These are phyloP conservation scores for Plagodis dolabraria DNA, from an alignment of 2,888 invertebrate species.

Conservation along the genomic window DNA sequence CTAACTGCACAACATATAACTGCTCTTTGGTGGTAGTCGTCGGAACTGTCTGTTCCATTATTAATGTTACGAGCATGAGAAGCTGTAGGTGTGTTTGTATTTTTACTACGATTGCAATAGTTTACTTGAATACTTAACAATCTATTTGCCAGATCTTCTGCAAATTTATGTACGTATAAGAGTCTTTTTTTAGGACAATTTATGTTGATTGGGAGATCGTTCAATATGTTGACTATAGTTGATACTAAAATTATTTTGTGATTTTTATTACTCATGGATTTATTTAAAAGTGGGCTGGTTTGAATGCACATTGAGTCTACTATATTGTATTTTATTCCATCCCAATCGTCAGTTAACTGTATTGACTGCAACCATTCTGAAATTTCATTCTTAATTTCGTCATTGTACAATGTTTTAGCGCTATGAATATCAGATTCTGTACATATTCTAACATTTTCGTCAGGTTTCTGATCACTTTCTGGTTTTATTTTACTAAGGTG, in stretches of 20 bases:
- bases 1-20: slow-evolving; percentile 14
- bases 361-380: slow-evolving; percentile 15
- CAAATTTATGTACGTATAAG: slow-evolving; percentile 11
- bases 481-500: slow-evolving; percentile 28
- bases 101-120: not conserved
- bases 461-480: not conserved
- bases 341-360: not conserved
- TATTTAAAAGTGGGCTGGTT: slow-evolving; percentile 16
- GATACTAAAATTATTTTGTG: slow-evolving; percentile 22
- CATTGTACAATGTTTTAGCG: not conserved
- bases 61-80: not conserved
- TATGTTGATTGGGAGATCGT: slow-evolving; percentile 17
- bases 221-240: slow-evolving; percentile 23
- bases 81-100: slow-evolving; percentile 3
- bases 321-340: slow-evolving; percentile 11
- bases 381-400: slow-evolving; percentile 11
- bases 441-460: not conserved
- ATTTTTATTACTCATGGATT: slow-evolving; percentile 7
- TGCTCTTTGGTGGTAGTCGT: not conserved
- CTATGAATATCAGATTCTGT: not conserved
- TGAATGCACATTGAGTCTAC: slow-evolving; percentile 12
- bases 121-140: slow-evolving; percentile 20
- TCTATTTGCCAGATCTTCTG: slow-evolving; percentile 29
- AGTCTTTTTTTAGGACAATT: slow-evolving; percentile 9
- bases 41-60: not conserved